Conservation (phyloP, 1,140 invertebrate genomes). For the Drosophila pseudoananassae region DNA sequence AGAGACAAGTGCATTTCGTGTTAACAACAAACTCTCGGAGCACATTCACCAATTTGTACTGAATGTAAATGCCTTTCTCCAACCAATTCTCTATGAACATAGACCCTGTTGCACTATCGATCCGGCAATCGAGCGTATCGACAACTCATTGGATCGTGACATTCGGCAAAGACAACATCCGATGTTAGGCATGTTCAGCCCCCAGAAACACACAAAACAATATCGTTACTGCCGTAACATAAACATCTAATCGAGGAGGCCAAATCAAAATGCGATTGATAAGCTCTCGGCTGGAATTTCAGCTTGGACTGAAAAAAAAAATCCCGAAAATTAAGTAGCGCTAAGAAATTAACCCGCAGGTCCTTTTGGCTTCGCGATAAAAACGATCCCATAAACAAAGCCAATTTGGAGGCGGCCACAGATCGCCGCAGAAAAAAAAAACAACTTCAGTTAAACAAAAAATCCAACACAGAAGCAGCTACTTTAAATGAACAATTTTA, state of each 20-base stretch:
- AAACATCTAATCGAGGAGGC: slow-evolving; percentile 42
- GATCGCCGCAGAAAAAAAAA: slow-evolving; percentile 20
- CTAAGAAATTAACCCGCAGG: slow-evolving; percentile 78
- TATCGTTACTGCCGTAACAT: slow-evolving; percentile 33
- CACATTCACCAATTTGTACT: slow-evolving; percentile 45
- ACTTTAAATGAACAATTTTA: slow-evolving; percentile 84
- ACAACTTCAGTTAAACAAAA: neutral
- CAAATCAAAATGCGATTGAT: slow-evolving; percentile 49
- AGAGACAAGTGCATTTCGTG: slow-evolving; percentile 12
- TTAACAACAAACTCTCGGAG: slow-evolving; percentile 4
- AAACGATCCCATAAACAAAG: slow-evolving; percentile 78
- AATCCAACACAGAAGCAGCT: slow-evolving; percentile 75
- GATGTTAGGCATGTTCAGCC: slow-evolving; percentile 16
- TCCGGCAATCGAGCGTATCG: slow-evolving; percentile 44
- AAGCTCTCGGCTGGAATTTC: slow-evolving; percentile 10
- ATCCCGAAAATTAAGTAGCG: slow-evolving; percentile 72
- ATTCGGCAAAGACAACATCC: slow-evolving; percentile 31
- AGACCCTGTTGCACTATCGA: slow-evolving; percentile 24
- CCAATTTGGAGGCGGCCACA: slow-evolving; percentile 68
- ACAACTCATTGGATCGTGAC: slow-evolving; percentile 40
- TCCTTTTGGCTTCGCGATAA: slow-evolving; percentile 61
- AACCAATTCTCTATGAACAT: slow-evolving; percentile 1
- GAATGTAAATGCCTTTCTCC: slow-evolving; percentile 46
- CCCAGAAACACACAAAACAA: slow-evolving; percentile 23
- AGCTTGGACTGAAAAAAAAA: neutral